Conservation (phyloP, 2,888 invertebrate genomes). For the Eristalis pertinax region DNA sequence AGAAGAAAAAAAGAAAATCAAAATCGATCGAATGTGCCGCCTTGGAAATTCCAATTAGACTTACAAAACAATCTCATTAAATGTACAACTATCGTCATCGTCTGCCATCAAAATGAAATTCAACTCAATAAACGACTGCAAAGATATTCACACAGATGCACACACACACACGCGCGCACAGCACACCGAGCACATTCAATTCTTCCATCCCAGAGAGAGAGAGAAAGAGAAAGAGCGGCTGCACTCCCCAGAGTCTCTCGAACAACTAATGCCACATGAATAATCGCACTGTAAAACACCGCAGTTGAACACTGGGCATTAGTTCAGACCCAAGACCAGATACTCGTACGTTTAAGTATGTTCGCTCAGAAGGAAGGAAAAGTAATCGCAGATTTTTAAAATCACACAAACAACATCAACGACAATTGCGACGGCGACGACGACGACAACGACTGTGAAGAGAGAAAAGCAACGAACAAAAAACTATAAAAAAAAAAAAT, state of each 20-base stretch:
- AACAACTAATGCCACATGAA: constrained; percentile 49
- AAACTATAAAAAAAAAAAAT: background rate
- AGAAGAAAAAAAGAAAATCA: too few relatives aligned
- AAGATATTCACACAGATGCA: background rate
- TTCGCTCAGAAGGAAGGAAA: constrained; percentile 33
- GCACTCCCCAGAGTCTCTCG: constrained; percentile 13
- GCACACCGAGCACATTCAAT: background rate
- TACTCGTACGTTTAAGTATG: background rate
- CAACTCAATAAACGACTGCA: constrained; percentile 9
- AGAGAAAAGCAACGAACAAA: constrained; percentile 20
- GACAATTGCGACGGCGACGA: constrained; percentile 10
- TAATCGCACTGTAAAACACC: constrained; percentile 55
- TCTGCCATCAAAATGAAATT: constrained; percentile 17
- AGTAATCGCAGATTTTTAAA: constrained; percentile 49
- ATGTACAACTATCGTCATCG: constrained; percentile 8
- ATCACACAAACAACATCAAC: constrained; percentile 25
- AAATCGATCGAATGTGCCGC: constrained; percentile 2
- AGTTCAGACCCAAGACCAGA: background rate
- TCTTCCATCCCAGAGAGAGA: background rate
- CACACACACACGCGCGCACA: background rate
- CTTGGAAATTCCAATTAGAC: constrained; percentile 28
- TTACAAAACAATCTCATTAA: constrained; percentile 34
- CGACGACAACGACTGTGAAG: background rate
- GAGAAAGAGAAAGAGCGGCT: constrained; percentile 4
- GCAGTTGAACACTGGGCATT: constrained; percentile 27